Evolutionary conservation across 30 jellyfish, hydroid and myxozoan genomes (phyloP), one percentile per base, ranked within the genome.

Genomic region (Pseudorhiza aurosa): DNA sequence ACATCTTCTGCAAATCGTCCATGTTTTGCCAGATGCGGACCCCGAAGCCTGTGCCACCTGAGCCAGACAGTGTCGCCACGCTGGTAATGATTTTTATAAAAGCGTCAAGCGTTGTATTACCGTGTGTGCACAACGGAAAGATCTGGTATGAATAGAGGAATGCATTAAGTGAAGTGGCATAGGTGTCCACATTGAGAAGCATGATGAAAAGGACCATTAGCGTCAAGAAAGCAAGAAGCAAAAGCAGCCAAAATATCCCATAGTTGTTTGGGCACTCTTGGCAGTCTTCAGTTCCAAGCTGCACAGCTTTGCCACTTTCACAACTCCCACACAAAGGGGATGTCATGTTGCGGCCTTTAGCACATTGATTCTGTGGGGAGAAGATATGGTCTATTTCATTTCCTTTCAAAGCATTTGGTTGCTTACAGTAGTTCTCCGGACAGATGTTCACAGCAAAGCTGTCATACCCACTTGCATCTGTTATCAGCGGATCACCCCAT

Each of bases 91-190:
- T n/a, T 10, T 59, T 33, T 4, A 83, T 83, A 45, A 88, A 88
- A 10, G 25, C 12, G 39, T 83, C 93, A 18, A 70, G 57, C 25
- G 31, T 40, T 12, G 80, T 65, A 29, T 75, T 72, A 27, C 81
- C 89, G 10, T 62, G 81, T 1, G 81, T 49, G 26, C 90, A 51
- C 82, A 89, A 44, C 4, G 82, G 59, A 24, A 89, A 56, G 24
- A 68, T 69, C 68, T 89, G 97, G 62, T 83, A 89, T 11, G 93
- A 89, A 53, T 73, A 89, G 35, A 89, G 40, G 58, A 74, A 74
- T 0, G 93, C 97, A 65, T 89, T 89, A 32, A 89, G 77, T 25
- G 90, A 89, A 12, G 87, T 67, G 1, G 97, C 88, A 57, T 69
- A 89, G 5, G 81, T 62, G 73, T 89, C 96, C 11, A 82, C 77